Conservation (phyloP, 1,140 invertebrate genomes). For the Goniozus legneri region DNA sequence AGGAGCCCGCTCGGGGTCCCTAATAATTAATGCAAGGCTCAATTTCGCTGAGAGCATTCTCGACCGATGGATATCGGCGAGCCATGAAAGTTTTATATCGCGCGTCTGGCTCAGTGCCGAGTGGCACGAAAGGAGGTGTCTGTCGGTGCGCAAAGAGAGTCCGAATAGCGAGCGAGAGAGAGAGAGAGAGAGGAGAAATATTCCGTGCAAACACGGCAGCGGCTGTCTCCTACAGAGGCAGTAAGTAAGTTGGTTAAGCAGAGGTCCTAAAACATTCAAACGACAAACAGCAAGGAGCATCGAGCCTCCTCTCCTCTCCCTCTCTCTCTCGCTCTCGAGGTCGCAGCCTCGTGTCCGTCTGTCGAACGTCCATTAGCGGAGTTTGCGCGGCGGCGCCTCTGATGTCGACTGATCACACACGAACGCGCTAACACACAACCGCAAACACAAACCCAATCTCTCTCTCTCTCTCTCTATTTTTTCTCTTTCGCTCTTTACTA, state of each 20-base stretch:
- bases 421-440: slow-evolving; percentile 13
- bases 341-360: slow-evolving; percentile 17
- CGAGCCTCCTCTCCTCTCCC: slow-evolving; percentile 24
- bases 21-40: background rate
- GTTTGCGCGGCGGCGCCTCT: slow-evolving; percentile 54
- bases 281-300: slow-evolving; percentile 48
- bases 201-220: slow-evolving; percentile 26
- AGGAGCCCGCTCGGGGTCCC: no score
- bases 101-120: no score
- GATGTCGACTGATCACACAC: slow-evolving; percentile 39
- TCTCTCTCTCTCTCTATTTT: slow-evolving; percentile 6
- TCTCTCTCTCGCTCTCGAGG: no score
- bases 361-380: slow-evolving; percentile 48
- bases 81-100: no score
- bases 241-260: slow-evolving; percentile 51
- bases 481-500: slow-evolving; percentile 3
- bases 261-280: slow-evolving; percentile 52
- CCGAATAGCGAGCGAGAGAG: background rate
- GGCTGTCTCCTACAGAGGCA: slow-evolving; percentile 45
- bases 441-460: slow-evolving; percentile 10
- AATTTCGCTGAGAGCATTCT: background rate
- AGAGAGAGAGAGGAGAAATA: slow-evolving; percentile 7
- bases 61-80: no score
- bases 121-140: slow-evolving; percentile 24
- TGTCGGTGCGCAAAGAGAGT: slow-evolving; percentile 15